Base-by-base conservation (phyloP, 1,140 invertebrate species). In the Maconellicoccus hirsutus region DNA sequence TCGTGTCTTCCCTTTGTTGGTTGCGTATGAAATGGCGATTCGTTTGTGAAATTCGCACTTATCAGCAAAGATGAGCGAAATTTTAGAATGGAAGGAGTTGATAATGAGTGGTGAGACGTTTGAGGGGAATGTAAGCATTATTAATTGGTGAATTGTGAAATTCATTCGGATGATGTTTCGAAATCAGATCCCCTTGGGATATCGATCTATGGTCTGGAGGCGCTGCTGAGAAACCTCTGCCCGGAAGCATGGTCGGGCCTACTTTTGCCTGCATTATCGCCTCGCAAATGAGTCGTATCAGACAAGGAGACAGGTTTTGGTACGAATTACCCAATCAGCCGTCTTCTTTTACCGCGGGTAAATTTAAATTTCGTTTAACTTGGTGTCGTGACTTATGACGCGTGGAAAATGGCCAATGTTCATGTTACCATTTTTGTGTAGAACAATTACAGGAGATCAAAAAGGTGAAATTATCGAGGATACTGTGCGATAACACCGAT, bases 241-340 rank as follows among this genome's bases (percentile, higher is more conserved):
- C 89, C 10, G 92, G 91, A 42, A 92, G 91, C 38, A 91, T 96
- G 86, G 83, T 96, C 26, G 95, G 95, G 42, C 93, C 94, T 3
- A 96, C 94, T 70, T 97, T 98, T 80, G 89, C 94, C 70, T 98
- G 96, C 77, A 85, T 99, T 63, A 94, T 99, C 75, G 94, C 92
- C 26, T 95, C 96, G 52, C 97, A 99, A 80, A 97, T 98, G 80
- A 91, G 90, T 75, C 91, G 93, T 76, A 85, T 91, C 0, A 84
- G 94, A 76, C 82, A 89, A 73, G 96, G 96, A 66, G 96, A 98
- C 79, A 85, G 95, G 76, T 98, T 96, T 79, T 98, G 94, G 92
- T 98, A 94, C 76, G 96, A 98, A 78, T 84, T 96, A 70, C 89
- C 89, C 4, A 89, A 94, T 77, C 91, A 94, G 76, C 93, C 93